phyloP scores from a whole-genome alignment of 2,888 invertebrate species.

The Sthenelais limicola region DNA sequence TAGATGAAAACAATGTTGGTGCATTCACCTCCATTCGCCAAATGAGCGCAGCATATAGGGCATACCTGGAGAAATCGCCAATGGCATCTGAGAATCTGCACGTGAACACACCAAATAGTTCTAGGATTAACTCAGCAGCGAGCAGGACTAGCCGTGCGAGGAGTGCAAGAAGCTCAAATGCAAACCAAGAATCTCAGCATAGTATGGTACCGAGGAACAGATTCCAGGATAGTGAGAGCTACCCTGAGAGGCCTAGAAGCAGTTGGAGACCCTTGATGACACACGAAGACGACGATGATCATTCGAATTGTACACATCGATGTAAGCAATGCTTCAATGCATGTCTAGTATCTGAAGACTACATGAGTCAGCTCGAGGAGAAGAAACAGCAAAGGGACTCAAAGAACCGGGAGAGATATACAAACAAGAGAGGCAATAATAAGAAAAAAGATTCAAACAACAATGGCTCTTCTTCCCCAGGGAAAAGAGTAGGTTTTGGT shows the following conservation, averaged over 20 bases:
- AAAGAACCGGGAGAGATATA: background rate
- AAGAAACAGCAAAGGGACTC: too few relatives aligned
- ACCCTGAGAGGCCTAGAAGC: background rate
- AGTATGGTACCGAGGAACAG: background rate
- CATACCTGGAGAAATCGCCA: slow-evolving; percentile 5
- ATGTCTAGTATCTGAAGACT: slow-evolving; percentile 18
- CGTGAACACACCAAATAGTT: slow-evolving; percentile 9
- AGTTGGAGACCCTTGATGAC: slow-evolving; percentile 8
- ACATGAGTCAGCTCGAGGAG: background rate
- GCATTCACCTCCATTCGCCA: background rate
- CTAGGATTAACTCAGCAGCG: slow-evolving; percentile 4
- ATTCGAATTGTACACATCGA: slow-evolving; percentile 6
- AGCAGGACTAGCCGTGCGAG: slow-evolving; percentile 11
- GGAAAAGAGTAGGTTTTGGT: too few relatives aligned
- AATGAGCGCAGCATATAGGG: slow-evolving; percentile 19
- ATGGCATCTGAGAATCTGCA: background rate
- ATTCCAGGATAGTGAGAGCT: background rate
- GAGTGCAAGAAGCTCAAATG: too few relatives aligned
- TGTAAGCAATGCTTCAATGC: slow-evolving; percentile 23
- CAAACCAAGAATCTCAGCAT: too few relatives aligned
- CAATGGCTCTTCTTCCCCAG: background rate
- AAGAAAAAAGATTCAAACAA: background rate
- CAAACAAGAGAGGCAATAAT: background rate
- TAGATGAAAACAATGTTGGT: slow-evolving; percentile 9
- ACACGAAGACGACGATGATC: background rate